These are phyloP conservation scores for Coreoperca whiteheadi DNA, from an alignment of 2,113 vertebrate species.

Conservation along the genomic window DNA sequence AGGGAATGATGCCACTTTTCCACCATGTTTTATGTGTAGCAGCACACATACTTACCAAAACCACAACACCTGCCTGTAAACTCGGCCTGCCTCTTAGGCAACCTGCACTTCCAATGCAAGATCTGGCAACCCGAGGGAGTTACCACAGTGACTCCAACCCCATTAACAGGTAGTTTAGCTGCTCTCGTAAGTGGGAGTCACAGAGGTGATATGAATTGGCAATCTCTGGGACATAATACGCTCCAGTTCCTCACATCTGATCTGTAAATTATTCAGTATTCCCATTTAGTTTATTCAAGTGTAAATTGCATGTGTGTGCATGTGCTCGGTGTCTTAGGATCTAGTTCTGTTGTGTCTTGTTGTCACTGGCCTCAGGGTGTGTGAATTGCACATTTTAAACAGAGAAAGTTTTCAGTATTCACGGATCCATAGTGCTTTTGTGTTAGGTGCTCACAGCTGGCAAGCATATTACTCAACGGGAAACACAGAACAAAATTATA, in stretches of 20 bases:
- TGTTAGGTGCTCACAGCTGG: too few species aligned
- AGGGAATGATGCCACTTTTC: constrained; percentile 38
- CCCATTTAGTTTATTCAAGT: constrained; percentile 43
- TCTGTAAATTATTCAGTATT: constrained; percentile 72
- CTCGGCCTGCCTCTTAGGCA: background rate
- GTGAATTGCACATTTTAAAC: constrained; percentile 38
- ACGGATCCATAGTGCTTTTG: constrained; percentile 9
- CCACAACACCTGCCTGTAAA: background rate
- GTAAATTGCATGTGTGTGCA: constrained; percentile 23
- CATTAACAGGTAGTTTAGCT: constrained; percentile 53
- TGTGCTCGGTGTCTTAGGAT: constrained; percentile 1
- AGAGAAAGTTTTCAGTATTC: constrained; percentile 16
- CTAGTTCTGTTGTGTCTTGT: constrained; percentile 31
- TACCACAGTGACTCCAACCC: constrained; percentile 17
- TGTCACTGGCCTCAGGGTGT: constrained; percentile 37
- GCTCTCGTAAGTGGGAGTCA: constrained; percentile 31
- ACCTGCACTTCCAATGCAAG: constrained; percentile 3
- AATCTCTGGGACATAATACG: constrained; percentile 53
- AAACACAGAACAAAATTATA: too few species aligned
- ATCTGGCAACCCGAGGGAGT: constrained; percentile 27
- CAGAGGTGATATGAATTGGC: constrained; percentile 51
- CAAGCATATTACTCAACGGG: too few species aligned
- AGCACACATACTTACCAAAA: background rate
- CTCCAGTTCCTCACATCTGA: constrained; percentile 66
- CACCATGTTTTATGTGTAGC: constrained; percentile 36